Evolutionary conservation across 2,888 invertebrate species (phyloP), one percentile per base, ranked within the genome.

Genomic region (Euspilapteryx auroguttella): DNA sequence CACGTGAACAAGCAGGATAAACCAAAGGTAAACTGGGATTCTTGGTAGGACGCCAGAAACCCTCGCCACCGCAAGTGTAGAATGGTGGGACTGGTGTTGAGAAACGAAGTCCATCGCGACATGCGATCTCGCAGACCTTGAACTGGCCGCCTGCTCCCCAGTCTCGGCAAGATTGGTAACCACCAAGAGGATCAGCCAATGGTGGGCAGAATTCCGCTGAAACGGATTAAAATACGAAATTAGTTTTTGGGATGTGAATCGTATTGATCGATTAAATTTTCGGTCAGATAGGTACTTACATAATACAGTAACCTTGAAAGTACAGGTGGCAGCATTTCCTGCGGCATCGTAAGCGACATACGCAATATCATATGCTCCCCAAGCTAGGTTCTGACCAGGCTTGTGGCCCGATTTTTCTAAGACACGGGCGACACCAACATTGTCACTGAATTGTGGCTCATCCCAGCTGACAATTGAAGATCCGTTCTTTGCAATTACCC

Each of bases 51-150:
- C 94, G 80, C 98, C 97, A 98, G 65, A 94, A 91, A 22, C 97
- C 98, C 82, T 97, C 96, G 29, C 90, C 91, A n/a, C 95, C 96
- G 52, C 98, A 98, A 1, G 94, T 94, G 58, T 95, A 98, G 79
- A 97, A 97, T 40, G 91, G 89, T 1, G 97, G 95, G n/a, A 95
- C 90, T 31, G 86, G 83, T 51, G 93, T 89, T 0, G 95, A 94
- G 77, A 98, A 98, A 39, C 89, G 79, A 4, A 93, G 71, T n/a
- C 92, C 91, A 32, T 83, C 65, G 40, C 91, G 89, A 47, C 94
- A 94, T 26, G 84, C 80, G 34, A 94, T 94, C 62, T 94, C 93
- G 56, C 96, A 97, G 2, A 95, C 90, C 69, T 94, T 94, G 64
- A 94, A 95, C 50, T 94, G 92, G 23, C 95, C 93, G 29, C 94